These are phyloP conservation scores for Octodon degus DNA, from an alignment of 2,113 vertebrate species.

Conservation along the genomic window DNA sequence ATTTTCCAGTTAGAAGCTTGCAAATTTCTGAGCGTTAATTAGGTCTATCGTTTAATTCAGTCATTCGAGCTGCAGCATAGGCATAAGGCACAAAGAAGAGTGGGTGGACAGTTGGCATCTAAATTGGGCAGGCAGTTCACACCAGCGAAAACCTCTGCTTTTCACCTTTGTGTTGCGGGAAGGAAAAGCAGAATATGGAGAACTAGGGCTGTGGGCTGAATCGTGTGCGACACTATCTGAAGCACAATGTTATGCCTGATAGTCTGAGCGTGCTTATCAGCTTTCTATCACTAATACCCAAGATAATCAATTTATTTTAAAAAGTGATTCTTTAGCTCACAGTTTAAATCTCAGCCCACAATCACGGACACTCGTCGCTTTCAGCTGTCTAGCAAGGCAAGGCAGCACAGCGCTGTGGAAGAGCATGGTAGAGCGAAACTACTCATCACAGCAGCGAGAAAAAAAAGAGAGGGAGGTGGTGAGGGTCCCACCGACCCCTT, in stretches of 20 bases:
- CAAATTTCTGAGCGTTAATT: conserved; percentile 70
- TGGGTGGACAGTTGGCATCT: conserved; percentile 69
- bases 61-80: conserved; percentile 52
- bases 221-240: not conserved
- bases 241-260: not conserved
- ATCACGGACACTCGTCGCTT: not conserved
- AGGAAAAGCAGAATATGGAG: not conserved
- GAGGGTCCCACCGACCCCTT: not conserved
- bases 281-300: not conserved
- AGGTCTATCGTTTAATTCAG: conserved; percentile 70
- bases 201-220: conserved; percentile 14
- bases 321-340: not conserved
- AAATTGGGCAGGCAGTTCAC: conserved; percentile 57
- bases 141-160: not conserved
- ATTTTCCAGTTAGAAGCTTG: conserved; percentile 67
- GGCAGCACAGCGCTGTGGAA: not conserved
- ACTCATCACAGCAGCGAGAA: no score
- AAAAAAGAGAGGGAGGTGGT: not conserved
- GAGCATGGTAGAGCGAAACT: not conserved
- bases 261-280: not conserved
- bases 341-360: not conserved
- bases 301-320: not conserved
- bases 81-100: conserved; percentile 43
- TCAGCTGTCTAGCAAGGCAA: not conserved
- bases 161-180: conserved; percentile 26